These are phyloP conservation scores for Germaria angustata DNA, from an alignment of 2,888 invertebrate genomes.

Conservation along the genomic window DNA sequence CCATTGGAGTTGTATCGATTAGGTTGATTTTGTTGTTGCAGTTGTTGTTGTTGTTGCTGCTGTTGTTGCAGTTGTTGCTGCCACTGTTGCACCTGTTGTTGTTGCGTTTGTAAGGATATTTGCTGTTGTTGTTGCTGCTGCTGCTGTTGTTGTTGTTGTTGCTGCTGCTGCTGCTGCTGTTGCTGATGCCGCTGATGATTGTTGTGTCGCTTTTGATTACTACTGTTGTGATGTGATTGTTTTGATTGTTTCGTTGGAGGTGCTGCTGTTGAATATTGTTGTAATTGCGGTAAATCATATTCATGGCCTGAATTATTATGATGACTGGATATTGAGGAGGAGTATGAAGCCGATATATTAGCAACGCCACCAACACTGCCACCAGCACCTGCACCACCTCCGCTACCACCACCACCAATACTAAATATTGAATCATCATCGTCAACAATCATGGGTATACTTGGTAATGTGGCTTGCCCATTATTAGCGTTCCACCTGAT, in stretches of 20 bases:
- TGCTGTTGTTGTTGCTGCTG: slow-evolving; percentile 63
- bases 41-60: slow-evolving; percentile 68
- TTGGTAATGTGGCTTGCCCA: slow-evolving; percentile 86
- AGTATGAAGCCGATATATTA: slow-evolving; percentile 70
- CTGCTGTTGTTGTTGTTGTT: slow-evolving; percentile 68
- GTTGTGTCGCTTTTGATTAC: slow-evolving; percentile 71
- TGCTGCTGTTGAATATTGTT: slow-evolving; percentile 69
- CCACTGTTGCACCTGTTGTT: slow-evolving; percentile 68
- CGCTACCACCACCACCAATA: slow-evolving; percentile 70
- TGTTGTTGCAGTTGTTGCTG: slow-evolving; percentile 67
- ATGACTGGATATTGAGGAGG: slow-evolving; percentile 71
- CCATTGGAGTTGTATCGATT: slow-evolving; percentile 64
- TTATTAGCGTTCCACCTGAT: slow-evolving; percentile 84
- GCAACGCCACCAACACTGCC: slow-evolving; percentile 63
- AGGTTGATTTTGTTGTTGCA: slow-evolving; percentile 64
- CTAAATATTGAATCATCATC: slow-evolving; percentile 81
- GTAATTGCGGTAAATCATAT: slow-evolving; percentile 69
- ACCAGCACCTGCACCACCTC: slow-evolving; percentile 69
- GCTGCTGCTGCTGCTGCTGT: slow-evolving; percentile 71
- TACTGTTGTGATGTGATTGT: slow-evolving; percentile 70
- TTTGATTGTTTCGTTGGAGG: slow-evolving; percentile 72
- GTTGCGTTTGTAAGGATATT: slow-evolving; percentile 66
- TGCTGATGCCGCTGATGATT: slow-evolving; percentile 71
- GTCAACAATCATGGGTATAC: slow-evolving; percentile 87
- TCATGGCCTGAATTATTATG: slow-evolving; percentile 71